Evolutionary conservation across 2,797 vertebrate species (phyloP).

Genomic region (Hippoglossus hippoglossus): DNA sequence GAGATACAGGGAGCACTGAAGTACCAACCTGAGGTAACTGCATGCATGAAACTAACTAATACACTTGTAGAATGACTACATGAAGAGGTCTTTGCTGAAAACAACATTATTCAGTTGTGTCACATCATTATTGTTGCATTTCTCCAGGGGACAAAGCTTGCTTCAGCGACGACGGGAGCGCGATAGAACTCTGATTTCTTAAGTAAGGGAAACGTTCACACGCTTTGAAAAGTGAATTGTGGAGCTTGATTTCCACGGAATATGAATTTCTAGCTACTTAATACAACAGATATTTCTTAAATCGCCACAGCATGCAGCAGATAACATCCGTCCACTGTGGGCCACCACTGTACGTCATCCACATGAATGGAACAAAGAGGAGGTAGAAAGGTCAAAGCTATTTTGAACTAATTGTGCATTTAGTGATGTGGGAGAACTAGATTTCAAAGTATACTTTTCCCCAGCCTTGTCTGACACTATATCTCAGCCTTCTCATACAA

Average conservation of each 20-base stretch:
- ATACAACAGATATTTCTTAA: slow-evolving; percentile 1
- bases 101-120: too few species aligned
- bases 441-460: background rate
- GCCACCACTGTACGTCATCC: background rate
- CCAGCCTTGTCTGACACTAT: slow-evolving; percentile 1
- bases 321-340: slow-evolving; percentile 16
- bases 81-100: background rate
- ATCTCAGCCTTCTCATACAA: too few species aligned
- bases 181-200: background rate
- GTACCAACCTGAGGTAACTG: background rate
- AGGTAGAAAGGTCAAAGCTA: slow-evolving; percentile 33
- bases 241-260: background rate
- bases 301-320: slow-evolving; percentile 7
- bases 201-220: background rate
- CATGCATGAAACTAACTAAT: background rate
- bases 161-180: background rate
- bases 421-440: background rate
- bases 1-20: background rate
- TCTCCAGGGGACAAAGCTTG: too few species aligned
- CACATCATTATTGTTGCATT: too few species aligned
- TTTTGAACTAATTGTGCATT: slow-evolving; percentile 34
- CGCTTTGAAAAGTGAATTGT: background rate
- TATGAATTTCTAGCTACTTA: background rate
- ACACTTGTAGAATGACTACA: background rate
- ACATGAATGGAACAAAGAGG: slow-evolving; percentile 15